These are phyloP conservation scores for Sebastes dallii DNA, from an alignment of 2,797 vertebrate species.

Conservation along the genomic window DNA sequence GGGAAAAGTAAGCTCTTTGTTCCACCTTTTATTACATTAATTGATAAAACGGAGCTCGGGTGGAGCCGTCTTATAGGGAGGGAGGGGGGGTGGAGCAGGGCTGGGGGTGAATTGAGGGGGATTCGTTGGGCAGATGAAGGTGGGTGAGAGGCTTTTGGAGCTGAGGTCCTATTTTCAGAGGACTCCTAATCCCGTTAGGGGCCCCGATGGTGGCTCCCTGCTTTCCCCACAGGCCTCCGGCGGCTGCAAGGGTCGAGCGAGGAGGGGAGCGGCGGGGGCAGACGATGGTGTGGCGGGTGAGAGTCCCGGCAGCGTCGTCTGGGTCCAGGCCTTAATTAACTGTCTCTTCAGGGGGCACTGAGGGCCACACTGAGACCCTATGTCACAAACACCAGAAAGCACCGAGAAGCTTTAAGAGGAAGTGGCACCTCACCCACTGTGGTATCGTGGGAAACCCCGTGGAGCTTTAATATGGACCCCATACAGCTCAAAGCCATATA, in stretches of 20 bases:
- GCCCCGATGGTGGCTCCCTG: slow-evolving; percentile 47
- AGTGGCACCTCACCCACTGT: slow-evolving; percentile 67
- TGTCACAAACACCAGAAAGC: slow-evolving; percentile 62
- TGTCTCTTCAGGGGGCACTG: slow-evolving; percentile 73
- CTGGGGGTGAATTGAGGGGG: slow-evolving; percentile 37
- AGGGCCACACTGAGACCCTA: slow-evolving; percentile 68
- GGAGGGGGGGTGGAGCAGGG: neutral
- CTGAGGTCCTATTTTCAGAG: slow-evolving; percentile 72
- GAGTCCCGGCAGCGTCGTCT: slow-evolving; percentile 58
- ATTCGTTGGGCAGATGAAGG: slow-evolving; percentile 71
- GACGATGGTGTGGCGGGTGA: slow-evolving; percentile 45
- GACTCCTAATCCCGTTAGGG: slow-evolving; percentile 82
- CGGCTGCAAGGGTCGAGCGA: slow-evolving; percentile 14
- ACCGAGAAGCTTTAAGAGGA: slow-evolving; percentile 66
- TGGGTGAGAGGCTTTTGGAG: slow-evolving; percentile 61
- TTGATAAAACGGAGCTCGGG: slow-evolving; percentile 82
- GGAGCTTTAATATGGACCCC: slow-evolving; percentile 71
- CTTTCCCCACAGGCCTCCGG: slow-evolving; percentile 62
- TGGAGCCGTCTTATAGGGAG: slow-evolving; percentile 53
- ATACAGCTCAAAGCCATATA: slow-evolving; percentile 62
- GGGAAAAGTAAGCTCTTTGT: slow-evolving; percentile 83
- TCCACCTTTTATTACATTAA: slow-evolving; percentile 87
- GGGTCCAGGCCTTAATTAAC: slow-evolving; percentile 77
- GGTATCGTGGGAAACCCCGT: slow-evolving; percentile 57
- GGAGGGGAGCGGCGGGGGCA: slow-evolving; percentile 34